Base-by-base conservation (phyloP, 2,888 invertebrate genomes). In the Mamestra brassicae region DNA sequence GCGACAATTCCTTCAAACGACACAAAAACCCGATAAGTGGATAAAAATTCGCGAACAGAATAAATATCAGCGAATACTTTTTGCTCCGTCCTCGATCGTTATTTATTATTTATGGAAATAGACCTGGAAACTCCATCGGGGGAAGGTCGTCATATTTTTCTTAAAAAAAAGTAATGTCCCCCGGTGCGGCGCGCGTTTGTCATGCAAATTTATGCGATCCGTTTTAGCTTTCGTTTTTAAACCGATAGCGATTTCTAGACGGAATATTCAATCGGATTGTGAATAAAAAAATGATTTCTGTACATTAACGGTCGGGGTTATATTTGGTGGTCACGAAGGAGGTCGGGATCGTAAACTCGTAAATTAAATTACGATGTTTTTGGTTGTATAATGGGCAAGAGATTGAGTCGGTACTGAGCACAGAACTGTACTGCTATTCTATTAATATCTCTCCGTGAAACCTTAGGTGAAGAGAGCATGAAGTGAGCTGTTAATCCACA, bases 51-150 rank as follows among this genome's bases (percentile, higher is more conserved):
- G 92, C 93, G 92, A 92, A 93, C 94, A 91, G 93, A 95, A 95
- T 95, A 95, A 95, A 95, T 94, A 95, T 94, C 92, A 87, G 84
- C 90, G 92, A 94, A 93, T 94, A 95, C 94, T 94, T 94, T 94
- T 92, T 93, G 93, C 93, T 91, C 90, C 90, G 93, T 92, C 92
- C 93, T 90, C 95, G 93, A 94, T 94, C 95, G 94, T 95, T 95
- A 95, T 95, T 95, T 95, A 95, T 95, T 96, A 96, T 96, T 96
- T 95, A 96, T 96, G 95, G 95, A 96, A 95, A 96, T 96, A 94
- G 94, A 95, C 93, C 93, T 94, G 94, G 92, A 91, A 93, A 93
- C 94, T 94, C 94, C 93, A 91, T 91, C 93, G 94, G 91, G 87
- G 93, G 93, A 93, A 94, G 94, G 94, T 94, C 94, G 95, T 95